Evolutionary conservation across 64 coral and sea anemone genomes (phyloP).

Genomic region (Stichodactyla helianthus): DNA sequence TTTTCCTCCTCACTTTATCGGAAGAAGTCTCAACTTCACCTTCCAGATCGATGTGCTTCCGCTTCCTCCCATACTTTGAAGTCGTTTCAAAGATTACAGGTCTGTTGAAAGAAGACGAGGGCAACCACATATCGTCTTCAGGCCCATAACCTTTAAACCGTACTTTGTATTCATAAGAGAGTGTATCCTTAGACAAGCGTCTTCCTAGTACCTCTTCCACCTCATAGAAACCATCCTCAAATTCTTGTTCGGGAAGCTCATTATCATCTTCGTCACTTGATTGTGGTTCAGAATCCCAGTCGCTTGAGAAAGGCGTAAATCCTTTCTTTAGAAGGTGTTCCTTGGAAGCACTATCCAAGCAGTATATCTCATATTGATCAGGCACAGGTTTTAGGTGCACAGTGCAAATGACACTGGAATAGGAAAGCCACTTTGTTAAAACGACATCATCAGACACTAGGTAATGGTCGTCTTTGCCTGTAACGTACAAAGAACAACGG

Average conservation of each 20-base stretch:
- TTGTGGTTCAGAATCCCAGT: neutral
- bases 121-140: constrained; percentile 55
- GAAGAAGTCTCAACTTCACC: neutral
- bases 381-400: constrained; percentile 2
- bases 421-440: constrained; percentile 5
- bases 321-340: constrained; percentile 16
- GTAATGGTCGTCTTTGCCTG: neutral
- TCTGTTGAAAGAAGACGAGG: constrained; percentile 49
- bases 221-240: constrained; percentile 43
- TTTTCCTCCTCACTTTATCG: neutral
- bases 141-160: constrained; percentile 42
- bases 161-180: constrained; percentile 45
- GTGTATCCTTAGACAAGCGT: constrained; percentile 23
- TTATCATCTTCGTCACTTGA: neutral
- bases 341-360: neutral
- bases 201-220: constrained; percentile 17
- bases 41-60: constrained; percentile 28
- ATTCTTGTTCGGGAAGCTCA: constrained; percentile 11
- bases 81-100: constrained; percentile 25
- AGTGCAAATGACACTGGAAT: neutral
- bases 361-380: neutral
- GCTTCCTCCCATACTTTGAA: constrained; percentile 39
- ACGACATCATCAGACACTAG: constrained; percentile 3
- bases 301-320: neutral
- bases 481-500: constrained; percentile 20